phyloP scores from a whole-genome alignment of 2,113 vertebrate species.

The Bolborhynchus lineola region DNA sequence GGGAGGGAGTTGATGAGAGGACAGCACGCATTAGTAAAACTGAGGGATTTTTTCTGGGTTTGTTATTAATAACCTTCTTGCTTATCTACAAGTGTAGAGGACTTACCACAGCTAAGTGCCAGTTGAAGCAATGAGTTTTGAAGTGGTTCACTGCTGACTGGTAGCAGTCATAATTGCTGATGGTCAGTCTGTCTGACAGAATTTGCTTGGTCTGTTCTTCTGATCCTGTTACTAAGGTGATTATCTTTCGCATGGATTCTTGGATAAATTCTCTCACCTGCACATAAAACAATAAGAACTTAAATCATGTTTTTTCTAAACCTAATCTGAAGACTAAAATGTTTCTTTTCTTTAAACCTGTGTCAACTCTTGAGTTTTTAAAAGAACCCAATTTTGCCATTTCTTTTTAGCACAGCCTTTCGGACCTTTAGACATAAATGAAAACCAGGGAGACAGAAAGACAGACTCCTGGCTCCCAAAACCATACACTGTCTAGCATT shows the following conservation, averaged over 20 bases:
- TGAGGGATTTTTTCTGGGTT: background rate
- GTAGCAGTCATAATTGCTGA: slow-evolving; percentile 84
- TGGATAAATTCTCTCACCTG: slow-evolving; percentile 78
- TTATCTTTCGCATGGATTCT: slow-evolving; percentile 77
- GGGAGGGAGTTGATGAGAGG: background rate
- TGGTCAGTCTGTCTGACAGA: slow-evolving; percentile 66
- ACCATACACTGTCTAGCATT: background rate
- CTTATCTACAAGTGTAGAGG: background rate
- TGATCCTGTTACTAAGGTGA: slow-evolving; percentile 70
- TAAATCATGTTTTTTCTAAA: background rate
- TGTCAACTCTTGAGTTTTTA: background rate
- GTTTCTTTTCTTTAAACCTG: background rate
- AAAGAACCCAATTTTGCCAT: background rate
- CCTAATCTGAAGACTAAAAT: slow-evolving; percentile 15
- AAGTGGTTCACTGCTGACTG: slow-evolving; percentile 75
- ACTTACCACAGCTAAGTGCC: slow-evolving; percentile 84
- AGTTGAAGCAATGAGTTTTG: slow-evolving; percentile 90
- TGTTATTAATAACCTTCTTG: background rate
- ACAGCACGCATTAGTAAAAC: background rate
- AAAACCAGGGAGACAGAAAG: background rate
- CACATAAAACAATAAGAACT: background rate
- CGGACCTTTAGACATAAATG: background rate
- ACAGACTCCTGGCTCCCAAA: background rate
- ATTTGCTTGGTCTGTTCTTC: slow-evolving; percentile 46
- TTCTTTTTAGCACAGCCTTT: background rate